phyloP scores from a whole-genome alignment of 2,113 vertebrate genomes.

The Etheostoma cragini region DNA sequence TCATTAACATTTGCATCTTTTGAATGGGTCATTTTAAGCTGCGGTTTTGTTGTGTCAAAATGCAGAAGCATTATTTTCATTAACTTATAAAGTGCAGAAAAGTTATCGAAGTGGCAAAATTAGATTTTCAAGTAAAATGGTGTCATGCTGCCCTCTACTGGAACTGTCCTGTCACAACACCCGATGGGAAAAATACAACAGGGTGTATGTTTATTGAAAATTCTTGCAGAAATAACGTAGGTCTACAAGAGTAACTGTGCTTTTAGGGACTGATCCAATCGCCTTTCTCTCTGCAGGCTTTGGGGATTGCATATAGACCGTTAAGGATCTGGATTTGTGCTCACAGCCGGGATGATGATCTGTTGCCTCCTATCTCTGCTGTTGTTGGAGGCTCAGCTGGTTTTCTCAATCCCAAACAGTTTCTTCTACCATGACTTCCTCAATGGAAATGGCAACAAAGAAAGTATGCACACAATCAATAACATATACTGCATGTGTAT shows the following conservation, averaged over 20 bases:
- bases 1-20: background rate
- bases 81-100: background rate
- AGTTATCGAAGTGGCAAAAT: background rate
- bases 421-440: constrained; percentile 87
- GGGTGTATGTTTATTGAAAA: background rate
- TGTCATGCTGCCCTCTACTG: constrained; percentile 25
- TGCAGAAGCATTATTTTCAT: background rate
- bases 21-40: background rate
- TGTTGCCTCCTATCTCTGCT: constrained; percentile 51
- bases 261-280: background rate
- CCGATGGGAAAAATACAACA: background rate
- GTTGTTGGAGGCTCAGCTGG: constrained; percentile 60
- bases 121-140: background rate
- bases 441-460: constrained; percentile 67
- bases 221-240: background rate
- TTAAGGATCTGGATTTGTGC: background rate
- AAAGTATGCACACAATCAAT: constrained; percentile 66
- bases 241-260: background rate
- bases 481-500: background rate
- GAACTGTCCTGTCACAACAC: background rate
- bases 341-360: constrained; percentile 36
- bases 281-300: constrained; percentile 9
- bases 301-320: background rate
- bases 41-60: background rate
- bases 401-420: constrained; percentile 77